Conservation (phyloP, 1,140 invertebrate species). For the Brachionus paranguensis region DNA sequence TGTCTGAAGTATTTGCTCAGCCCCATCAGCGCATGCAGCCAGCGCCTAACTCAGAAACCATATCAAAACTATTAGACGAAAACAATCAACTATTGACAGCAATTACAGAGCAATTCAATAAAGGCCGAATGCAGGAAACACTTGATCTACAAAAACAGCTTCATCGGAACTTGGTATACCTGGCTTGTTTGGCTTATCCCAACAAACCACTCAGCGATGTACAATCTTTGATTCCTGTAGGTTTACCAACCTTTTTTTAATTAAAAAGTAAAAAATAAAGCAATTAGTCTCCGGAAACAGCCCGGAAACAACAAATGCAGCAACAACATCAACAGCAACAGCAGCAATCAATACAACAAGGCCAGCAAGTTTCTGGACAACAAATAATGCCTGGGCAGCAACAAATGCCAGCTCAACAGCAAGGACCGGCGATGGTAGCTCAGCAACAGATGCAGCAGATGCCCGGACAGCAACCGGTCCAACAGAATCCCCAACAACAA, state of each 20-base stretch:
- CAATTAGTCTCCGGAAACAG: conserved; percentile 22
- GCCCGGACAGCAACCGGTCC: not conserved
- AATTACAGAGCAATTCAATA: conserved; percentile 23
- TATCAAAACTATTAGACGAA: conserved; percentile 33
- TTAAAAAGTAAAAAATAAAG: not conserved
- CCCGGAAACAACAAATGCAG: conserved; percentile 13
- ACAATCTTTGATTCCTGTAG: conserved; percentile 15
- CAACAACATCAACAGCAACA: not conserved
- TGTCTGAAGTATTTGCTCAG: conserved; percentile 38
- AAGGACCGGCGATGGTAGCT: not conserved
- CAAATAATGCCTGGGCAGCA: not conserved
- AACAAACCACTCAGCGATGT: conserved; percentile 27
- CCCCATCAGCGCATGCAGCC: conserved; percentile 11
- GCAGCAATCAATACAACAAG: not conserved
- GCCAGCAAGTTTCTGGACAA: not conserved
- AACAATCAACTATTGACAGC: conserved; percentile 8
- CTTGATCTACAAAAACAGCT: conserved; percentile 33
- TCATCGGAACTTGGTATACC: conserved; percentile 29
- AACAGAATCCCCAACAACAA: not conserved
- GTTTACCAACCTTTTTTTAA: not conserved
- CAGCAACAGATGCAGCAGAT: not conserved
- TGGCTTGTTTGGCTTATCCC: conserved; percentile 33
- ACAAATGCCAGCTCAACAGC: not conserved
- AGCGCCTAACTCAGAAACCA: conserved; percentile 31
- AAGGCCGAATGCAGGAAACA: conserved; percentile 35